These are phyloP conservation scores for Brachionichthys hirsutus DNA, from an alignment of 2,113 vertebrate genomes.

Conservation along the genomic window DNA sequence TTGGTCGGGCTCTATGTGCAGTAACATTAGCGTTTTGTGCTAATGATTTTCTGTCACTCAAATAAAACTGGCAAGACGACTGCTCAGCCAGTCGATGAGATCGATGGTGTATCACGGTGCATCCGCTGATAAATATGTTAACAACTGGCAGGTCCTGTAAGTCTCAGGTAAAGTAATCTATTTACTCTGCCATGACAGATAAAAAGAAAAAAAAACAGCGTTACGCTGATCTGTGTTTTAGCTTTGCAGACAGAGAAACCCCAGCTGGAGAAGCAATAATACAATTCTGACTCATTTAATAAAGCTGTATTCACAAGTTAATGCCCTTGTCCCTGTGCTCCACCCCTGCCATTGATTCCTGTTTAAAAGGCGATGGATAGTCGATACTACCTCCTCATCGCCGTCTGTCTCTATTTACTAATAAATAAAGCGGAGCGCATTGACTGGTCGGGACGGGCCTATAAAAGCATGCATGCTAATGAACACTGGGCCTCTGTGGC, in stretches of 20 bases:
- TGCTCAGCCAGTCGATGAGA: constrained; percentile 79
- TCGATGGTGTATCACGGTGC: constrained; percentile 37
- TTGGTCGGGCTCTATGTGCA: constrained; percentile 9
- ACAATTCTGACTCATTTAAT: constrained; percentile 73
- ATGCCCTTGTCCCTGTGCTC: constrained; percentile 83
- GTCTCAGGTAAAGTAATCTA: constrained; percentile 18
- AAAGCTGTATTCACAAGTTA: constrained; percentile 81
- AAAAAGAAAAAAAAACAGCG: not conserved
- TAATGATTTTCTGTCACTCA: constrained; percentile 82
- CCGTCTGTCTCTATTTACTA: constrained; percentile 96
- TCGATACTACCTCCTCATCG: constrained; percentile 83
- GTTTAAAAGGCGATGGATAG: constrained; percentile 88
- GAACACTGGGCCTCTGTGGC: constrained; percentile 81
- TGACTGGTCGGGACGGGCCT: constrained; percentile 86
- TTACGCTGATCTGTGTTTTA: not conserved
- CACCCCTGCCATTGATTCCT: constrained; percentile 80
- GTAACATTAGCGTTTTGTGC: constrained; percentile 29
- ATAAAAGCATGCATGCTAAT: constrained; percentile 94
- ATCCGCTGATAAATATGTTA: constrained; percentile 55
- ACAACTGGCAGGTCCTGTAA: constrained; percentile 44
- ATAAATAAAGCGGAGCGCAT: constrained; percentile 97
- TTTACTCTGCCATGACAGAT: not conserved
- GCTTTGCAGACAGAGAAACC: constrained; percentile 8
- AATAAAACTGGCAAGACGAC: constrained; percentile 79
- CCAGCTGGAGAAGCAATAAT: constrained; percentile 13